Evolutionary conservation across 2,888 invertebrate species (phyloP).

Genomic region (Gerosis bhagava): DNA sequence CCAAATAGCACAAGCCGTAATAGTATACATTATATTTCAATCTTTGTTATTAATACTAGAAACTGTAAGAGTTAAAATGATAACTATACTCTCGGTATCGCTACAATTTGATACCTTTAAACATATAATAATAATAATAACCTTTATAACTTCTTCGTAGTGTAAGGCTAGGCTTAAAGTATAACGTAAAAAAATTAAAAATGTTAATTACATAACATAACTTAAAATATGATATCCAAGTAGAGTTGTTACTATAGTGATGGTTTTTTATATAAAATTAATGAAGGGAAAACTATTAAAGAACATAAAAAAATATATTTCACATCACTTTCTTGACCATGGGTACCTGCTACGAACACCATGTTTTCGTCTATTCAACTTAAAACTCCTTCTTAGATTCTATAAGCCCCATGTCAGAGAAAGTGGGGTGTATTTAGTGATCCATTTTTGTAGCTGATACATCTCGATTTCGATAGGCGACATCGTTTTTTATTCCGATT

Average conservation of each 20-base stretch:
- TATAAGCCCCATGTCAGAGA: conserved; percentile 50
- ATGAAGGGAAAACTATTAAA: conserved; percentile 50
- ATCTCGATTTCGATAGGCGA: conserved; percentile 60
- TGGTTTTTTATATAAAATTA: conserved; percentile 75
- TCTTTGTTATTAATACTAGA: conserved; percentile 53
- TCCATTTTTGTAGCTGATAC: conserved; percentile 61
- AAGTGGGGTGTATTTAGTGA: conserved; percentile 54
- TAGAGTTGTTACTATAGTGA: conserved; percentile 80
- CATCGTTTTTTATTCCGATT: background rate
- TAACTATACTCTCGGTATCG: conserved; percentile 39
- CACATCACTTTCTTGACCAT: conserved; percentile 51
- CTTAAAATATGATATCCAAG: conserved; percentile 70
- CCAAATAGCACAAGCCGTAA: conserved; percentile 72
- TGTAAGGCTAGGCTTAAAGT: conserved; percentile 75
- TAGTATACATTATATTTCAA: conserved; percentile 63
- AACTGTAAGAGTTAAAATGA: conserved; percentile 47
- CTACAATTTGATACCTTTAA: conserved; percentile 44
- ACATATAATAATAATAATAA: conserved; percentile 39
- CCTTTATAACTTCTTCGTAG: conserved; percentile 74
- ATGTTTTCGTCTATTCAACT: conserved; percentile 40
- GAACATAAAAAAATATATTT: conserved; percentile 51
- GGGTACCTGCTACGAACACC: conserved; percentile 51
- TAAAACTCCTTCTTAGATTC: conserved; percentile 45
- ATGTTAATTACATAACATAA: conserved; percentile 65
- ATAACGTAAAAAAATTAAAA: conserved; percentile 60